These are phyloP conservation scores for Pelochelys cantorii DNA, from an alignment of 2,797 vertebrate genomes.

Conservation along the genomic window DNA sequence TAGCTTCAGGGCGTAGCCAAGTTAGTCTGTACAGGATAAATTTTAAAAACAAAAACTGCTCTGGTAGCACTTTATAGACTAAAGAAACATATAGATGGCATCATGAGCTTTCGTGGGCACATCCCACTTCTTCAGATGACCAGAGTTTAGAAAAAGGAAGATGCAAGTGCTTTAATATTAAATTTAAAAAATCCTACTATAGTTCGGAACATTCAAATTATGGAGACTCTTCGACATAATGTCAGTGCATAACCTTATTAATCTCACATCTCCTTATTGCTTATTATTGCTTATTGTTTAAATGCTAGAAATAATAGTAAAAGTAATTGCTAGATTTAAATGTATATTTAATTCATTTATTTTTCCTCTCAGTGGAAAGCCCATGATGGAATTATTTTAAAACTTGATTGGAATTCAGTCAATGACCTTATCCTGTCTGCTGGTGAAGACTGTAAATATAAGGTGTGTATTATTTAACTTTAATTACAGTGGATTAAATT, in stretches of 20 bases:
- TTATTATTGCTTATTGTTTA: background rate
- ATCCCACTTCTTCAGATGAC: too few relatives aligned
- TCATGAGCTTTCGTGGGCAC: too few relatives aligned
- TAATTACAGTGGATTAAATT: background rate
- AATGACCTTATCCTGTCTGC: slow-evolving; percentile 95
- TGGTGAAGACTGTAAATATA: slow-evolving; percentile 97
- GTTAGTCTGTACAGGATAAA: too few relatives aligned
- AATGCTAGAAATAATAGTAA: background rate
- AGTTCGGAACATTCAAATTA: accelerated
- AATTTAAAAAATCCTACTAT: background rate
- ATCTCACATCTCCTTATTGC: background rate
- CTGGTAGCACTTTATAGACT: too few relatives aligned
- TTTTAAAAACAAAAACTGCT: too few relatives aligned
- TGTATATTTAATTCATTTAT: slow-evolving; percentile 26
- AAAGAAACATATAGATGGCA: too few relatives aligned
- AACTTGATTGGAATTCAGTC: slow-evolving; percentile 96
- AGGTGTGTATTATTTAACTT: slow-evolving; percentile 80
- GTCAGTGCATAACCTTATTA: background rate
- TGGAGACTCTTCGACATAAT: background rate
- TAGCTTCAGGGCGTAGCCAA: too few relatives aligned
- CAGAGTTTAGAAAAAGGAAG: background rate
- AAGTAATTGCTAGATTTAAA: background rate
- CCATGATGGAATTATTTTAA: slow-evolving; percentile 94
- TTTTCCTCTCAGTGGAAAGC: slow-evolving; percentile 91
- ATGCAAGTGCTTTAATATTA: background rate